These are phyloP conservation scores for Calyptommatus sinebrachiatus DNA, from an alignment of 2,113 vertebrate genomes.

Conservation along the genomic window DNA sequence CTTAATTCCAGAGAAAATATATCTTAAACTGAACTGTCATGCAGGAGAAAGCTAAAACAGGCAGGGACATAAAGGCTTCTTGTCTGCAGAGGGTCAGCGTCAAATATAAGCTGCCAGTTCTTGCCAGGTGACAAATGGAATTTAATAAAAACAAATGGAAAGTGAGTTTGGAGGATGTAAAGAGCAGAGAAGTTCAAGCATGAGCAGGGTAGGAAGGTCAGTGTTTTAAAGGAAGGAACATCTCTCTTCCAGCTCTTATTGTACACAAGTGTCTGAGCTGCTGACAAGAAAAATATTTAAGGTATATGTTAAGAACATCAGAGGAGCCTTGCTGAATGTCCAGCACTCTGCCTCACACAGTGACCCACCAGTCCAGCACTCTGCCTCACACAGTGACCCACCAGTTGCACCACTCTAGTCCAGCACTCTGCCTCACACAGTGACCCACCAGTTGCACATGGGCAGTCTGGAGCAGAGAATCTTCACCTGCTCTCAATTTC, in stretches of 20 bases:
- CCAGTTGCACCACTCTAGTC: no score
- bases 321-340: no score
- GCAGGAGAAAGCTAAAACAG: neutral
- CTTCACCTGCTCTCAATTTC: no score
- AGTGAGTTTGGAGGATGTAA: rapidly evolving
- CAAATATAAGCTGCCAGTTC: neutral
- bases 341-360: no score
- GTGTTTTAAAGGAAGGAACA: neutral
- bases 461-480: no score
- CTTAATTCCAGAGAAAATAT: neutral
- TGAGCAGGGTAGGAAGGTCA: neutral
- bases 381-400: no score
- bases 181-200: neutral
- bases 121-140: neutral
- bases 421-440: no score
- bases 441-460: no score
- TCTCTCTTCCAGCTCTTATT: constrained; percentile 1
- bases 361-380: no score
- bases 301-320: no score
- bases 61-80: neutral
- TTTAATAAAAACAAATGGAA: neutral
- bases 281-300: neutral
- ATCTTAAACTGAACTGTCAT: neutral
- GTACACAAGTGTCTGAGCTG: neutral
- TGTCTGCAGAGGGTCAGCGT: rapidly evolving